These are phyloP conservation scores for Scomber japonicus DNA, from an alignment of 2,113 vertebrate species.

Conservation along the genomic window DNA sequence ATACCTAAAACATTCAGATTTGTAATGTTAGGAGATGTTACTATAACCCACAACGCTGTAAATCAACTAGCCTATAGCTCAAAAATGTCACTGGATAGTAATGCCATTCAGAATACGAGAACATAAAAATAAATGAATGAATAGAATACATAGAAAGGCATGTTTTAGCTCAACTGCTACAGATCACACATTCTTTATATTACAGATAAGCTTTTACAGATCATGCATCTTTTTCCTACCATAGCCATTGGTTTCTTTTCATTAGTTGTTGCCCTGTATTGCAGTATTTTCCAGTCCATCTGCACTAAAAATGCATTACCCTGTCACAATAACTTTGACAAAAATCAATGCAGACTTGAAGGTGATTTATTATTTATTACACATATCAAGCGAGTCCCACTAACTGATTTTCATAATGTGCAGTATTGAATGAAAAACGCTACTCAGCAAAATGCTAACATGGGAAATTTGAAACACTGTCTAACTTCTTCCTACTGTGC, in stretches of 20 bases:
- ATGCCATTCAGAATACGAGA: not conserved
- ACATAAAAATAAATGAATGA: not conserved
- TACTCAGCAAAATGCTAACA: not conserved
- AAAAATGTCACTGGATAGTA: not conserved
- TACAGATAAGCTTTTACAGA: not conserved
- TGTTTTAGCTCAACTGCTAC: too few relatives aligned
- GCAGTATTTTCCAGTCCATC: not conserved
- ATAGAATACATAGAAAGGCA: not conserved
- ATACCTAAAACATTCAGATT: slow-evolving; percentile 41
- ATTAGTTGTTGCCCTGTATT: too few relatives aligned
- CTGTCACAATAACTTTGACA: not conserved
- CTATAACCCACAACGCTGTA: slow-evolving; percentile 28
- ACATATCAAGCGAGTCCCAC: not conserved
- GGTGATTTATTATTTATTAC: not conserved
- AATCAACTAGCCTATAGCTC: slow-evolving; percentile 21
- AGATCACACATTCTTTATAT: too few relatives aligned
- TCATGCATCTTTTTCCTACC: too few relatives aligned
- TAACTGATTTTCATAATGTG: not conserved
- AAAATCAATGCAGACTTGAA: not conserved
- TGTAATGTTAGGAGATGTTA: slow-evolving; percentile 49
- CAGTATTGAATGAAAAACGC: not conserved
- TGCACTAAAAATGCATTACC: not conserved
- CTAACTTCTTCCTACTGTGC: too few relatives aligned
- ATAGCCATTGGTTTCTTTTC: too few relatives aligned
- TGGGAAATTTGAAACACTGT: not conserved